Percentiles rank a stretch among this genome's conserved stretches.
Conservation (phyloP, 2,113 vertebrate species). For the Ranitomeya variabilis region DNA sequence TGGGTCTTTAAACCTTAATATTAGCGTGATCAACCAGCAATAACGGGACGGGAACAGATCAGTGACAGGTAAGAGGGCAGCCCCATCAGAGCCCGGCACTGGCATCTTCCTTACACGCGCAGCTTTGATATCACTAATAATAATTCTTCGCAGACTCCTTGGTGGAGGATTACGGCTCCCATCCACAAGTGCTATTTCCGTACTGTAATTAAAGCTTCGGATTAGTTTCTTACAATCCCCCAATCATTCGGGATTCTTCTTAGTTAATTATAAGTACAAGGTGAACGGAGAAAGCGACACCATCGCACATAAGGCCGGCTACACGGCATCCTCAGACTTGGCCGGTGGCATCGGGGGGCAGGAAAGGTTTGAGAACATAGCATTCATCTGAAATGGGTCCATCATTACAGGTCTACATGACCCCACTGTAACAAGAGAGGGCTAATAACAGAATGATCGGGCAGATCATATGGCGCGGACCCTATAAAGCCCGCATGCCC, state of each 20-base stretch:
- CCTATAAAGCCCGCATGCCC: constrained; percentile 4
- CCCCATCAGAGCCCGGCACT: no score
- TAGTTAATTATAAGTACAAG: neutral
- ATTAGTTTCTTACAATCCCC: neutral
- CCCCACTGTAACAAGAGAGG: neutral
- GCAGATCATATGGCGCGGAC: neutral
- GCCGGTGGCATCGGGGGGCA: neutral
- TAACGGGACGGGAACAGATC: neutral
- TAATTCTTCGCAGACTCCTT: neutral
- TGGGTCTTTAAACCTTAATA: no score
- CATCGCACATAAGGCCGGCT: neutral
- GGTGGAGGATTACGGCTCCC: neutral
- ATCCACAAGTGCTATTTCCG: neutral
- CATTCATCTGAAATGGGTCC: neutral
- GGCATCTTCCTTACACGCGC: neutral
- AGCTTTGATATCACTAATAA: neutral
- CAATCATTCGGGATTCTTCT: neutral
- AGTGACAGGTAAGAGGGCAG: no score
- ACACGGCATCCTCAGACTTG: neutral
- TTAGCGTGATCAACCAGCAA: no score
- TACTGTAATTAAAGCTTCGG: neutral
- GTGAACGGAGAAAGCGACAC: neutral
- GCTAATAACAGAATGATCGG: neutral
- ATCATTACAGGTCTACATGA: neutral
- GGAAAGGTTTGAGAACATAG: neutral